phyloP scores from a whole-genome alignment of 2,797 vertebrate species.

The Scyliorhinus canicula region DNA sequence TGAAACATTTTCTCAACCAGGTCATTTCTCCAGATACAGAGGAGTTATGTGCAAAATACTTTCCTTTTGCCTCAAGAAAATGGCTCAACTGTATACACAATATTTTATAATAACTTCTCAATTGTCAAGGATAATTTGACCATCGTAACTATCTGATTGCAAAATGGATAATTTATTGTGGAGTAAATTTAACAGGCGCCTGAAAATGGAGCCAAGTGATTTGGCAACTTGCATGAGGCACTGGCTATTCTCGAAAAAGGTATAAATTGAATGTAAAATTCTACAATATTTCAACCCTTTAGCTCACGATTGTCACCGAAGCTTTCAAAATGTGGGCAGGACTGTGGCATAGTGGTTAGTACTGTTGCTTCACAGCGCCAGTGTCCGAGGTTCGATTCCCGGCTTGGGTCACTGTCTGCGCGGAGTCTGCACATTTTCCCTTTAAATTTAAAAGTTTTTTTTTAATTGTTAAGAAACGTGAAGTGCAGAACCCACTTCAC shows the following conservation, averaged over 20 bases:
- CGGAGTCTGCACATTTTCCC: too few relatives aligned
- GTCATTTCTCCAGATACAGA: background rate
- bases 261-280: background rate
- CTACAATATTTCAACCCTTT: background rate
- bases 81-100: background rate
- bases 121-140: background rate
- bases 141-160: background rate
- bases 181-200: background rate
- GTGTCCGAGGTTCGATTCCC: too few relatives aligned
- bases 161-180: background rate
- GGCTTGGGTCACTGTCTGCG: too few relatives aligned
- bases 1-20: background rate
- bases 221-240: background rate
- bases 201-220: background rate
- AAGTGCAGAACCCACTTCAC: background rate
- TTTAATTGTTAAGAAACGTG: background rate
- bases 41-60: background rate
- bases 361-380: too few relatives aligned
- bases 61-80: background rate
- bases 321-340: background rate
- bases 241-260: background rate
- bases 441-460: too few relatives aligned
- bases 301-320: background rate
- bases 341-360: too few relatives aligned
- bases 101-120: background rate